Evolutionary conservation across 2,113 vertebrate species (phyloP), one percentile per base, ranked within the genome.

Genomic region (Taxidea taxus): DNA sequence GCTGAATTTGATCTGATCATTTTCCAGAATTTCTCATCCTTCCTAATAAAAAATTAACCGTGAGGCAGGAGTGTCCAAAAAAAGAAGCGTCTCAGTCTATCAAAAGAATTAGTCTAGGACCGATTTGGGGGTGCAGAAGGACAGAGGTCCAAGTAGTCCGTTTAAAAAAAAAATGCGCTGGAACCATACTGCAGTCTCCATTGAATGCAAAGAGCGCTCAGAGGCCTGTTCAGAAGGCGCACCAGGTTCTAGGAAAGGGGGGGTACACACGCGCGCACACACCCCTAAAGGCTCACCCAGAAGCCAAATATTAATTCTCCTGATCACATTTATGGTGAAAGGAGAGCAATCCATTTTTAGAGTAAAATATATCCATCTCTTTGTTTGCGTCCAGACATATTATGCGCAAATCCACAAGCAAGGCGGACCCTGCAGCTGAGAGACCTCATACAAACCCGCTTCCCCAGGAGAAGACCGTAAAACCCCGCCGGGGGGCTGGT

Each of bases 121-220:
- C 2, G 8, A 56, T 62, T 44, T 86, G 31, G 74, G 74, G 77
- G 39, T 90, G 97, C 89, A 93, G 60, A 95, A 95, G 87, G 87
- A 95, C 49, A 92, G 66, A 87, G 42, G 60, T 60, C 39, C 68
- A 91, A 93, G 75, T 20, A 95, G 87, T 68, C 80, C 56, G 42
- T 29, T 42, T 27, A 13, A 20, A 64, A 23, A 20, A 60, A 80
- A 42, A 81, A 87, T 93, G 96, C 75, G 47, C 96, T 95, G 68
- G 83, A 91, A 96, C 49, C 97, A 96, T 90, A 97, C 97, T 47
- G 97, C 98, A 97, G 97, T 96, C 94, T 98, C 95, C 92, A 87
- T 44, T 83, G 74, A 97, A 94, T 29, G 95, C 86, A 94, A 91
- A 88, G 58, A 94, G 94, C 96, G 94, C 96, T 95, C 51, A 95